phyloP scores from a whole-genome alignment of 2,797 vertebrate genomes.

The Huso huso region DNA sequence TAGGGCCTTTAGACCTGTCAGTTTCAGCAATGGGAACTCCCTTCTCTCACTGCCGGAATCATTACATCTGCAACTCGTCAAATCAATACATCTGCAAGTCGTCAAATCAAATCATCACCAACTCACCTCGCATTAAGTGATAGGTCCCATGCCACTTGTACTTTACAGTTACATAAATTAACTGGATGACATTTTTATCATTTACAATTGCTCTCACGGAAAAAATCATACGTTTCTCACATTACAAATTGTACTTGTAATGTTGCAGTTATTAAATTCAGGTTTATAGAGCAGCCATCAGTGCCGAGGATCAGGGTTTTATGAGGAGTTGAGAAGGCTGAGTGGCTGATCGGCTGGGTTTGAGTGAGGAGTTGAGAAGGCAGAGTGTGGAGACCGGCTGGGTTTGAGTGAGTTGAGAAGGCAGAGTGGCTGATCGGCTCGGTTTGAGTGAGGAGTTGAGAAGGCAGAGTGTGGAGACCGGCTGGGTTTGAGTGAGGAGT shows the following conservation, averaged over 20 bases:
- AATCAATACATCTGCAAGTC: constrained; percentile 26
- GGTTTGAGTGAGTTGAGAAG: constrained; percentile 17
- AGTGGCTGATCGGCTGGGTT: neutral
- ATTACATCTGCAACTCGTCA: constrained; percentile 34
- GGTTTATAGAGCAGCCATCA: constrained; percentile 14
- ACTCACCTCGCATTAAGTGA: constrained; percentile 30
- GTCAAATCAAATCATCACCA: constrained; percentile 34
- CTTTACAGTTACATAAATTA: constrained; percentile 43
- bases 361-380: constrained; percentile 13
- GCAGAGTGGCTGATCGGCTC: neutral
- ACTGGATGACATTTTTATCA: constrained; percentile 48
- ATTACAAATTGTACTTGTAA: constrained; percentile 20
- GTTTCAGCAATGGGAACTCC: constrained; percentile 38
- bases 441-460: no score
- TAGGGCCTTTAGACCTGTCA: constrained; percentile 26
- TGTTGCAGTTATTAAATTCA: constrained; percentile 17
- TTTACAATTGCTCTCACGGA: constrained; percentile 29
- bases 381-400: constrained; percentile 10
- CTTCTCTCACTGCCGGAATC: constrained; percentile 44
- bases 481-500: no score
- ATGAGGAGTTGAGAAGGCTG: constrained; percentile 10
- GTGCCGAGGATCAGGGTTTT: neutral
- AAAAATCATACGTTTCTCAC: constrained; percentile 18
- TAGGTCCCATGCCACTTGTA: constrained; percentile 37
- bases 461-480: no score